Conservation (phyloP, 2,888 invertebrate genomes). For the Diaperis boleti region DNA sequence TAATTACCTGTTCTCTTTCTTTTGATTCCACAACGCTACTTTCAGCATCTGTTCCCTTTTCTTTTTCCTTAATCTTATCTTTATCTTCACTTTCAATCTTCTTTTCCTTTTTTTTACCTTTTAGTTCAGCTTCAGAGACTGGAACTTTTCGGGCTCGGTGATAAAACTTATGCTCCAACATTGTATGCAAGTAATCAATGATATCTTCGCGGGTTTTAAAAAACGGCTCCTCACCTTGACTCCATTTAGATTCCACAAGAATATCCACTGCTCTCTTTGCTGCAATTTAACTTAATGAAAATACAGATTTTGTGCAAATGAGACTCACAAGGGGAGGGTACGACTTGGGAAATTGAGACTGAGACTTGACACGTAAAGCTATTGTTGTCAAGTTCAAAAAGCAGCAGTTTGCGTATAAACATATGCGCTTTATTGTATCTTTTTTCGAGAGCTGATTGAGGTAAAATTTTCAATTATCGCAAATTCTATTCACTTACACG, state of each 20-base stretch:
- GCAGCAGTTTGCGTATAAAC: too few relatives aligned
- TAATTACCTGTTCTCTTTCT: constrained; percentile 57
- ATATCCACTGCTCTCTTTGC: constrained; percentile 85
- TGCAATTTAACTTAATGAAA: too few relatives aligned
- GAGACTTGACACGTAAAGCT: too few relatives aligned
- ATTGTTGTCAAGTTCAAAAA: too few relatives aligned
- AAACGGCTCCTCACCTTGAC: constrained; percentile 77
- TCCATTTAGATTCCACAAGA: constrained; percentile 92
- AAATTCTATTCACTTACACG: too few relatives aligned
- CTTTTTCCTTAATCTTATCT: constrained; percentile 66
- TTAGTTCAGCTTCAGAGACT: constrained; percentile 77
- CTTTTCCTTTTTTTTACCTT: constrained; percentile 71
- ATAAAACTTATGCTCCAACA: constrained; percentile 94
- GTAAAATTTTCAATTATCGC: too few relatives aligned
- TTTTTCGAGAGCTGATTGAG: too few relatives aligned
- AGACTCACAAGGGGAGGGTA: too few relatives aligned
- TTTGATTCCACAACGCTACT: constrained; percentile 70
- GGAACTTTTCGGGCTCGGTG: constrained; percentile 93
- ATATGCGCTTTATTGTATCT: too few relatives aligned
- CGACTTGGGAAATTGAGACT: too few relatives aligned
- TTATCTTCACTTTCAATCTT: constrained; percentile 68
- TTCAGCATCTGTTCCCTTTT: constrained; percentile 67
- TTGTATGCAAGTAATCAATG: constrained; percentile 82
- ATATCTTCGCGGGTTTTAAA: constrained; percentile 87
- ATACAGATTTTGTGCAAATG: too few relatives aligned